Evolutionary conservation across 2,113 vertebrate species (phyloP), one percentile per base, ranked within the genome.

Genomic region (Propithecus coquereli): DNA sequence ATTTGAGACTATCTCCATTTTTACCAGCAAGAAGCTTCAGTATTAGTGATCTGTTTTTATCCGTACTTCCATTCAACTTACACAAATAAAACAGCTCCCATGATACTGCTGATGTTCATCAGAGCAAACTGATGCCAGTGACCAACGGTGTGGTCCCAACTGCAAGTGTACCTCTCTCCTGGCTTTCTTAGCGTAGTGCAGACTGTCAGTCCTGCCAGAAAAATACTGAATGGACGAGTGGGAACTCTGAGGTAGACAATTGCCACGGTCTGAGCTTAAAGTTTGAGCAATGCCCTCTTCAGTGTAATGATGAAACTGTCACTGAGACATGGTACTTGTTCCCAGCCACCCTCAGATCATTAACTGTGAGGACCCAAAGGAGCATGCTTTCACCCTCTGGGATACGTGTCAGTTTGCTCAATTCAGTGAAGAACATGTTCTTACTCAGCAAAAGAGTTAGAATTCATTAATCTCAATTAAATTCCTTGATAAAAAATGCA

Each of bases 401-500:
- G 22, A 90, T 54, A 63, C 40, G 6, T 76, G 74, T 94, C 89
- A 47, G 17, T 66, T 82, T 73, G 37, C 32, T 85, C 86, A 77
- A 13, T 52, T 57, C 57, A 50, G 16, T 66, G 37, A 70, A 85
- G 50, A 68, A 92, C 45, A 40, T 23, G 2, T 65, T 94, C 40
- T 93, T 17, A 27, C 25, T 52, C 32, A 54, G 40, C 68, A 57
- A 47, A 84, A 30, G 16, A 20, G 45, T 3, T 91, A 66, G 32
- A 90, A 80, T 65, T 94, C 43, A 71, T n/a, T 40, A 70, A 93
- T 82, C 20, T 87, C 84, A 68, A 27, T 59, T 86, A 81, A 81
- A 77, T n/a, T 63, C 80, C 85, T 91, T 85, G 34, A 68, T 47
- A 61, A 76, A 76, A 10, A 54, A 59, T 43, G 27, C 23, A 50